Conservation (phyloP, 2,797 vertebrate species). For the Leptatherina wallacei region DNA sequence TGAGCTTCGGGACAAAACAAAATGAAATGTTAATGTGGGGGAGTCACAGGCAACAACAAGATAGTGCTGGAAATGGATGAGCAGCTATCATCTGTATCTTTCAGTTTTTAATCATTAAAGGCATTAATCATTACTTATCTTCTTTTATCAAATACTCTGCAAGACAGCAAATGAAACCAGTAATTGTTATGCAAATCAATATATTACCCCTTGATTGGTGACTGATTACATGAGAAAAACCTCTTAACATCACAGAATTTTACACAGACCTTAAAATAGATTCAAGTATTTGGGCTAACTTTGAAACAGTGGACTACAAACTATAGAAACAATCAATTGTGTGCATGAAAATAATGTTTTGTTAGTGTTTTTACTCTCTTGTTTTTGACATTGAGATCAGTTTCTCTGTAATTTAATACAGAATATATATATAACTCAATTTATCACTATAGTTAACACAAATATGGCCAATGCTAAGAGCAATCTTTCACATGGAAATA, state of each 20-base stretch:
- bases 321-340: not conserved
- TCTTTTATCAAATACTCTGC: not conserved
- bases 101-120: not conserved
- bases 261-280: not conserved
- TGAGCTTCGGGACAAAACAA: not conserved
- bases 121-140: not conserved
- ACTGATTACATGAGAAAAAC: not conserved
- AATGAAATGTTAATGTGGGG: not conserved
- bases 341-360: not conserved
- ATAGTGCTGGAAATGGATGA: not conserved
- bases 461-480: not conserved
- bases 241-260: not conserved
- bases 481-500: not conserved
- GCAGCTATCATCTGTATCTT: not conserved
- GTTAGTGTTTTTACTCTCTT: slow-evolving; percentile 12
- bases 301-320: not conserved
- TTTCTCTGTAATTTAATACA: not conserved
- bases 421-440: not conserved
- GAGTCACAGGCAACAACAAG: not conserved
- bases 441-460: not conserved
- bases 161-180: not conserved
- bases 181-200: not conserved
- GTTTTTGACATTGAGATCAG: not conserved
- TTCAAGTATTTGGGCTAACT: not conserved
- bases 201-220: not conserved